Evolutionary conservation across 2,797 vertebrate genomes (phyloP), one percentile per base, ranked within the genome.

Genomic region (Phataginus tetradactyla): DNA sequence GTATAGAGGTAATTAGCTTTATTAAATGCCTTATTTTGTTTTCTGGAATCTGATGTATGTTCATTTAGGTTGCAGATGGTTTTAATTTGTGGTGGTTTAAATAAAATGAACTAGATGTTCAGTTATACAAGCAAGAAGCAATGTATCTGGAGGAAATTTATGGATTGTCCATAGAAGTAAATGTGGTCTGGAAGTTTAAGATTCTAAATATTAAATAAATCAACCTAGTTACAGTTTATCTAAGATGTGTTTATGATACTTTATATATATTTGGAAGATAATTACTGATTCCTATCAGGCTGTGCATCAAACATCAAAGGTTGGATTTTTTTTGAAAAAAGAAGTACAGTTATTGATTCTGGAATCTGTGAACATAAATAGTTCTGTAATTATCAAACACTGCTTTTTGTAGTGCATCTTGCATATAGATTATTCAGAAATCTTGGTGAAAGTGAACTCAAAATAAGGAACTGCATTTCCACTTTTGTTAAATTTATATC

Each of bases 71-170:
- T 97, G 15, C 20, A 94, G 57, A 78, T 96, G 29, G 27, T 34
- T 96, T 96, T 86, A 92, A 86, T 74, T 88, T 85, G 32, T 94
- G 55, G 15, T 88, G 0, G 11, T 61, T 96, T 88, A 92, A 95
- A 55, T 89, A 75, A 94, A 91, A 90, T 71, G 1, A 94, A 34
- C 15, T 86, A 90, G 59, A 69, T 87, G 1, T 84, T 93, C 18
- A 78, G 42, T 78, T 95, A 85, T 21, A 72, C 25, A 88, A 93
- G 34, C 4, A 80, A 87, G 9, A 32, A 53, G 12, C 27, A 75
- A 5, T 88, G 7, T 94, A 34, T 45, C 27, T 84, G 1, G 72
- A 88, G 25, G 1, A 77, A 90, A 78, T 25, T 64, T 95, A 45
- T 78, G 10, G 23, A 34, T 77, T 95, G 7, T 72, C 18, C 23